Base-by-base conservation (phyloP, 2,888 invertebrate species). In the Microctonus hyperodae region DNA sequence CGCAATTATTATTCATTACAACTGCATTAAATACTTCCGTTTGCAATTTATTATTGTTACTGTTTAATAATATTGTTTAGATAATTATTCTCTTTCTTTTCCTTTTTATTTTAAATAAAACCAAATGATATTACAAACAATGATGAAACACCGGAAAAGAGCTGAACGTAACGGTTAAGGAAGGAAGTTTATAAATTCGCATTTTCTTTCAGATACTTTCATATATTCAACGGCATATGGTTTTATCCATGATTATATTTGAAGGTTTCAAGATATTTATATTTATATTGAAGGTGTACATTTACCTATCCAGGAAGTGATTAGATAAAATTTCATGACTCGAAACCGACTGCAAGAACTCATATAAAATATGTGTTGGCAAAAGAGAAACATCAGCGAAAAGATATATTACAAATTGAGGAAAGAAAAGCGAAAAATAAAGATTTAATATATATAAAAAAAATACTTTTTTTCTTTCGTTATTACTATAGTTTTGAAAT, bases 271-370 rank as follows among this genome's bases (percentile, higher is more conserved):
- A 44, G 16, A n/a, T 44, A 44, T 20, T 3, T 44, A 44, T 44
- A 37, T 10, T 5, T 35, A 20, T n/a, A 44, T 44, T 44, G 20
- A 44, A 16, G 44, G 16, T 16, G 44, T 7, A 16, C 44, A 44
- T 44, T 44, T n/a, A 37, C 13, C n/a, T 44, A 44, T 44, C 16
- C 44, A 44, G 44, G 44, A 44, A 44, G 44, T 16, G 44, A 44
- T 44, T 44, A 44, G 16, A 44, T 44, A 44, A 44, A 44, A 44
- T 44, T 44, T 44, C 44, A 44, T 44, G 44, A 20, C 20, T 44
- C 6, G n/a, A 44, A 44, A 44, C 44, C 16, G 16, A n/a, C 40
- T n/a, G 40, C 13, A n/a, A 13, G n/a, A n/a, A 40, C 13, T 28
- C n/a, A n/a, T n/a, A n/a, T n/a, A n/a, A n/a, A n/a, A n/a, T 13